Evolutionary conservation across 1,140 invertebrate genomes (phyloP).

Genomic region (Sitophilus oryzae): DNA sequence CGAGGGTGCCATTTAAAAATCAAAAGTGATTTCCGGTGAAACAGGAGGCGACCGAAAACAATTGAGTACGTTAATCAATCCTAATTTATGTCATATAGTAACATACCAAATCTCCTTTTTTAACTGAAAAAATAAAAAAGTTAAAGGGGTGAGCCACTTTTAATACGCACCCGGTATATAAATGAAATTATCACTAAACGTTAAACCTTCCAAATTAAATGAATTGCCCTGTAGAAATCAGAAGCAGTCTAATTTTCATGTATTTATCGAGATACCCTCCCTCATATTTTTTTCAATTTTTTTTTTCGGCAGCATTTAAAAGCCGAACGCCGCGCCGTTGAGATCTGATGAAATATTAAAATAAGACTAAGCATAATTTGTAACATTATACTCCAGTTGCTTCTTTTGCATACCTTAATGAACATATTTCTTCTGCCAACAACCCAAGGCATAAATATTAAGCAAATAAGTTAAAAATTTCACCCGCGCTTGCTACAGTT

Average conservation of each 20-base stretch:
- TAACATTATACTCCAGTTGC: constrained; percentile 26
- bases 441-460: constrained; percentile 27
- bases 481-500: constrained; percentile 22
- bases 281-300: not conserved
- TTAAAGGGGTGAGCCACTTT: no score
- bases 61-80: no score
- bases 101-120: no score
- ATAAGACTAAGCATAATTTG: constrained; percentile 25
- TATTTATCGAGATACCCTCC: not conserved
- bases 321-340: not conserved
- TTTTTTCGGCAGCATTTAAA: not conserved
- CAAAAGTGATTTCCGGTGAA: no score
- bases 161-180: no score
- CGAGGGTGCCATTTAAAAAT: no score
- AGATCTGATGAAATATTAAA: constrained; percentile 23
- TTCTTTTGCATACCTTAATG: constrained; percentile 27
- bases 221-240: not conserved
- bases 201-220: no score
- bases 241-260: not conserved
- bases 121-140: no score
- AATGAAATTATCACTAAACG: no score
- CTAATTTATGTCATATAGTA: no score
- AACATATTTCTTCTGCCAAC: constrained; percentile 27
- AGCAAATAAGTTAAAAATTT: constrained; percentile 28
- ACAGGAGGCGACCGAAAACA: no score